A percentile compares a stretch with the other conserved stretches of the same genome.
phyloP scores from a whole-genome alignment of 2,888 invertebrate genomes.

The Habrosyne pyritoides region DNA sequence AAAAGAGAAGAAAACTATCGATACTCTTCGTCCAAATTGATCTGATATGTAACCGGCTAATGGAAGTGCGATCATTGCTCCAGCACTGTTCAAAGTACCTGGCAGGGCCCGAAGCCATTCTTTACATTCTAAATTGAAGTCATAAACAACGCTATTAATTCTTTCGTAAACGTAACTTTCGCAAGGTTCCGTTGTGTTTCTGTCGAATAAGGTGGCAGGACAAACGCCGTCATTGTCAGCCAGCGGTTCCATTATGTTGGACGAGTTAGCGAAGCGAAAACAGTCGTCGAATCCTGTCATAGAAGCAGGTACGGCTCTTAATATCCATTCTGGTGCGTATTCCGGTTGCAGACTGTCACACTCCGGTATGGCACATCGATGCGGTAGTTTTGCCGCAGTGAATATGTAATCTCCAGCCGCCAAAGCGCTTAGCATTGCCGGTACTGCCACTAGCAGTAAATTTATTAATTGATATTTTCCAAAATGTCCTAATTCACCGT shows the following conservation, averaged over 20 bases:
- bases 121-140: slow-evolving; percentile 73
- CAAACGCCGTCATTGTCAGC: slow-evolving; percentile 42
- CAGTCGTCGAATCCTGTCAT: slow-evolving; percentile 65
- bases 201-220: slow-evolving; percentile 59
- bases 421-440: slow-evolving; percentile 61
- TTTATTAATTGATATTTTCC: slow-evolving; percentile 68
- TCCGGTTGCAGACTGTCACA: slow-evolving; percentile 59
- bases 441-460: slow-evolving; percentile 54
- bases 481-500: slow-evolving; percentile 64
- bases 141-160: slow-evolving; percentile 69
- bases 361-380: slow-evolving; percentile 61
- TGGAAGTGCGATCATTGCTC: slow-evolving; percentile 87
- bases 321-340: slow-evolving; percentile 63
- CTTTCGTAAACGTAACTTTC: slow-evolving; percentile 64
- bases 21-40: slow-evolving; percentile 70
- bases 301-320: slow-evolving; percentile 58
- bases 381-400: slow-evolving; percentile 64
- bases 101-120: slow-evolving; percentile 89
- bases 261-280: slow-evolving; percentile 51
- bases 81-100: slow-evolving; percentile 89
- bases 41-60: slow-evolving; percentile 88
- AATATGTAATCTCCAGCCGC: slow-evolving; percentile 74
- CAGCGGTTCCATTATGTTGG: slow-evolving; percentile 28
- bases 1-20: slow-evolving; percentile 69
- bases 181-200: slow-evolving; percentile 51